phyloP scores from a whole-genome alignment of 2,888 invertebrate species.

The Apamea anceps region DNA sequence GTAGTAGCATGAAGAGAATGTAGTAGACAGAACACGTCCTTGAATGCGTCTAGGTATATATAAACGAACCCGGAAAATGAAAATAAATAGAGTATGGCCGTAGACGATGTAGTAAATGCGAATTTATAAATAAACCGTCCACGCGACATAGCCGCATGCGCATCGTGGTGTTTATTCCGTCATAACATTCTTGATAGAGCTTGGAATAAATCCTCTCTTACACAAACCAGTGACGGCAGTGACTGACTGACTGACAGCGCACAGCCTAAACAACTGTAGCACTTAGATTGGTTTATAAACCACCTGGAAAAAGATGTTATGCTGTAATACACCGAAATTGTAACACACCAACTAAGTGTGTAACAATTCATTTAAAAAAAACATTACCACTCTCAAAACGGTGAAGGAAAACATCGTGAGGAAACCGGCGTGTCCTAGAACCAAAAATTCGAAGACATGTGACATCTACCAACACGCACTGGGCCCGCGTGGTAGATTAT shows the following conservation, averaged over 20 bases:
- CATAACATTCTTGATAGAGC: constrained; percentile 18
- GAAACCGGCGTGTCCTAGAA: neutral
- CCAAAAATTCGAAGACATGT: neutral
- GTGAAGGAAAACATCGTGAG: too few species aligned
- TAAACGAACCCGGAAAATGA: constrained; percentile 48
- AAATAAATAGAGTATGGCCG: constrained; percentile 19
- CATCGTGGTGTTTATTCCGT: neutral
- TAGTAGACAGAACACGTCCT: constrained; percentile 11
- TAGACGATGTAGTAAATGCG: constrained; percentile 30
- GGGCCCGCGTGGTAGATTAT: neutral
- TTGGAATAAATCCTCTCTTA: neutral
- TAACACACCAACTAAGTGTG: too few species aligned
- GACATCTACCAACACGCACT: neutral
- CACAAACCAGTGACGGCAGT: neutral
- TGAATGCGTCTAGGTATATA: constrained; percentile 12
- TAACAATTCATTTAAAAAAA: too few species aligned
- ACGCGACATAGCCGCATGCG: constrained; percentile 26
- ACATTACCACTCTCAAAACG: too few species aligned
- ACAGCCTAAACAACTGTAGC: neutral
- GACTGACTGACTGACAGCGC: neutral
- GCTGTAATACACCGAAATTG: too few species aligned
- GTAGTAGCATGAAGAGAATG: neutral
- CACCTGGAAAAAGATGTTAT: neutral
- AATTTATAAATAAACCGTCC: constrained; percentile 47
- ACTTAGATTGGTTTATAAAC: neutral